Evolutionary conservation across 2,797 vertebrate species (phyloP), one percentile per base, ranked within the genome.

Genomic region (Brachyrhaphis roseni): DNA sequence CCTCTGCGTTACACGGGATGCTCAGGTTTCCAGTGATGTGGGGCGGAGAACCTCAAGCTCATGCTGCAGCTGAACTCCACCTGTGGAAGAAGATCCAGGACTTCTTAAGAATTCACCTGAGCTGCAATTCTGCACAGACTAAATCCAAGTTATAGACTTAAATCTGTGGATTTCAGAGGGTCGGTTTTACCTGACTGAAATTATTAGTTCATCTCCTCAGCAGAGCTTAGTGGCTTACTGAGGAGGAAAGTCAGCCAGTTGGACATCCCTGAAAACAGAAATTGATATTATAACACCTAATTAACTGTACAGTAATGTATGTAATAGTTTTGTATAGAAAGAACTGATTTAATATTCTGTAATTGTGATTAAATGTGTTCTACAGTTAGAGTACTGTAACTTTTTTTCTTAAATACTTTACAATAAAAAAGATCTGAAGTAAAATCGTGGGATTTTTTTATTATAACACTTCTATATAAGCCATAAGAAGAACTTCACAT

Each of bases 71-170:
- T 10, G 94, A 95, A 74, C 88, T 93, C 70, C 86, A 90, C 39
- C 31, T 90, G 78, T 95, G 94, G 94, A 87, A 53, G 51, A 93
- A 89, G 87, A 82, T 94, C 43, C 89, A 88, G 49, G 79, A 91
- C 77, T 93, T 93, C 81, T 86, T 94, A 75, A 90, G 73, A 77
- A 73, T 47, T 39, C 86, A 89, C 12, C 76, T 94, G 73, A 84
- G 68, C 75, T 74, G 71, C 2, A 7, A 20, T 15, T 0, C 66
- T 1, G 92, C 46, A 47, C 41, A 13, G 7, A 55, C 6, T 6
- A 72, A 41, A 68, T 70, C 81, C 2, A 91, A 75, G 7, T 79
- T 91, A 43, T 92, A 92, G 80, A 47, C 11, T 8, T 13, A 75
- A 45, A 47, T 55, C 7, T 3, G 62, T 64, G 16, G 16, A 16